These are phyloP conservation scores for Natator depressus DNA, from an alignment of 2,113 vertebrate genomes.

Conservation along the genomic window DNA sequence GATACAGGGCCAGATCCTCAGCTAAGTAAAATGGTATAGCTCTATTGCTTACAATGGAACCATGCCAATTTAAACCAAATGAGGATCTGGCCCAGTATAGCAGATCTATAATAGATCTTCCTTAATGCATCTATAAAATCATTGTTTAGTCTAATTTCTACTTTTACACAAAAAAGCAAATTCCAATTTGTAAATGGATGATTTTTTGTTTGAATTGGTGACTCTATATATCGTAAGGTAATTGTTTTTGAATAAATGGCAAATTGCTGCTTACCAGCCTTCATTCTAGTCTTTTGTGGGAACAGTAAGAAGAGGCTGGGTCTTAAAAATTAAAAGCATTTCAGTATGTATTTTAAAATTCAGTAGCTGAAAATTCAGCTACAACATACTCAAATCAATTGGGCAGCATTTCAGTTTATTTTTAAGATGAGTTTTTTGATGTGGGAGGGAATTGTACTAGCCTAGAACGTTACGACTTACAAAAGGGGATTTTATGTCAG, in stretches of 20 bases:
- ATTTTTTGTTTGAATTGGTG: conserved; percentile 43
- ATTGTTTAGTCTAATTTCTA: conserved; percentile 19
- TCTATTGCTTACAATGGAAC: background rate
- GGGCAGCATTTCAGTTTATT: background rate
- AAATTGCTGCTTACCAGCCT: conserved; percentile 8
- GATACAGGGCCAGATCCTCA: background rate
- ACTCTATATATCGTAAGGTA: conserved; percentile 29
- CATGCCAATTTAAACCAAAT: background rate
- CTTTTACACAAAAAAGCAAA: conserved; percentile 45
- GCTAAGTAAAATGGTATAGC: background rate
- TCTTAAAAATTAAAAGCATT: conserved; percentile 33
- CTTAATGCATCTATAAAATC: background rate
- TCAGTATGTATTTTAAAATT: conserved; percentile 10
- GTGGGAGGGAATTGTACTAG: background rate
- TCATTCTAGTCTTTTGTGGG: conserved; percentile 15
- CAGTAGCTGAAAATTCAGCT: conserved; percentile 8
- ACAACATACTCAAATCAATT: background rate
- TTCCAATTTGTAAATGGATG: conserved; percentile 50
- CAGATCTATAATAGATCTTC: background rate
- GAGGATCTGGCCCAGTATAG: background rate
- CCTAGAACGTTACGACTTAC: background rate
- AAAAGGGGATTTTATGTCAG: background rate
- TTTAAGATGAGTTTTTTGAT: background rate
- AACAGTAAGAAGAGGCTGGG: background rate
- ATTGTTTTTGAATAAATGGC: conserved; percentile 14